Evolutionary conservation across 2,113 vertebrate genomes (phyloP), one percentile per base, ranked within the genome.

Genomic region (Chaetops frenatus): DNA sequence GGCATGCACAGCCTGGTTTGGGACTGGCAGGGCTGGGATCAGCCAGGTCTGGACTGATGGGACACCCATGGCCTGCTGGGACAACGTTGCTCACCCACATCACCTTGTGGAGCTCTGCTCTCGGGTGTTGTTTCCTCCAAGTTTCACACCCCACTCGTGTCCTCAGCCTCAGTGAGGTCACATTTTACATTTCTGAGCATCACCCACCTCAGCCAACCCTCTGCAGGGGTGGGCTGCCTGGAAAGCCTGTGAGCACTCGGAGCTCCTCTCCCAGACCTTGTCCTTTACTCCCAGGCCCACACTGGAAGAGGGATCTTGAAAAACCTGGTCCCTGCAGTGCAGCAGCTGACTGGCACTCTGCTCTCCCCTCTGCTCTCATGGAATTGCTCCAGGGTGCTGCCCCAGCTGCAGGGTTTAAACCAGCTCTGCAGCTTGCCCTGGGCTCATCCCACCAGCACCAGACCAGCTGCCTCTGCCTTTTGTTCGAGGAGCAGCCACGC

Each of bases 391-490:
- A 1, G 73, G 3, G 1, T 53, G 61, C 81, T 67, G 74, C 42
- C 88, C 61, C 77, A 38, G 72, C 74, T 27, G 33, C 74, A 36
- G 78, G 61, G 29, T n/a, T 48, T 17, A 53, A 86, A 83, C 54
- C 86, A 88, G 90, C 79, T 56, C 80, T 51, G 72, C 87, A 72
- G 85, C 82, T 62, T 19, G 27, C 72, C 2, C 0, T 12, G 54
- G 35, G 29, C 78, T 73, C 64, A 40, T 22, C 72, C 74, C 84
- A 58, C 12, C 72, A 53, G 36, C 60, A 11, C 31, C 84, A 31
- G 45, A 18, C 86, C 87, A 91, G 94, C 40, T 84, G 67, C 57
- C 10, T 89, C 56, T 94, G 84, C 80, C 84, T 96, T 93, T 82
- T 83, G 89, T 76, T 92, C 86, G 27, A 17, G 45, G 24, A 80